Conservation (phyloP, 2,888 invertebrate genomes). For the Amblyteles armatorius region DNA sequence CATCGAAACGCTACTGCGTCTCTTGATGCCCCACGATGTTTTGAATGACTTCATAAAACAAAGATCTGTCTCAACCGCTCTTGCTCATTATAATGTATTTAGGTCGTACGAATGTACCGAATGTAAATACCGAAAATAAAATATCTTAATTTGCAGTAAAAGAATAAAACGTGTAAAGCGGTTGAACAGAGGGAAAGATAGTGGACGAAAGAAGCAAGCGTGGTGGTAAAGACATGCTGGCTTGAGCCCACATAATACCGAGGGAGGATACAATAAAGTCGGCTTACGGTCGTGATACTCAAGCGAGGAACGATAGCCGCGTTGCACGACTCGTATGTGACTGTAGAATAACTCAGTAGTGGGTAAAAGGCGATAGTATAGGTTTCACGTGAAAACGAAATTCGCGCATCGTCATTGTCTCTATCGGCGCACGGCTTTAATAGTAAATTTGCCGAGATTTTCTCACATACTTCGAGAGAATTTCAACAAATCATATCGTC, state of each 20-base stretch:
- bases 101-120: background rate
- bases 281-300: constrained; percentile 42
- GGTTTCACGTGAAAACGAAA: constrained; percentile 24
- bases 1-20: too few species aligned
- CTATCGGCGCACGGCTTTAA: background rate
- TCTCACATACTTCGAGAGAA: background rate
- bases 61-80: background rate
- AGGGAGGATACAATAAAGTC: constrained; percentile 49
- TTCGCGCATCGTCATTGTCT: constrained; percentile 10
- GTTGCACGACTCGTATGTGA: background rate
- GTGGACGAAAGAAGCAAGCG: constrained; percentile 1
- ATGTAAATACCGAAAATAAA: background rate
- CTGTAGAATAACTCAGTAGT: background rate
- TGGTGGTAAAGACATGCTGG: background rate
- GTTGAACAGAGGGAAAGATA: constrained; percentile 11
- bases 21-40: too few species aligned
- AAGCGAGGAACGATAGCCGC: constrained; percentile 9
- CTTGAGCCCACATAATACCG: constrained; percentile 21
- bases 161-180: background rate
- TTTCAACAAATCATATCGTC: background rate
- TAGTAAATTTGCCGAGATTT: background rate
- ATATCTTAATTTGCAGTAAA: background rate
- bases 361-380: constrained; percentile 7
- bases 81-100: background rate
- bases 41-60: background rate